These are phyloP conservation scores for Drosophila repletoides DNA, from an alignment of 1,140 invertebrate genomes.

Conservation along the genomic window DNA sequence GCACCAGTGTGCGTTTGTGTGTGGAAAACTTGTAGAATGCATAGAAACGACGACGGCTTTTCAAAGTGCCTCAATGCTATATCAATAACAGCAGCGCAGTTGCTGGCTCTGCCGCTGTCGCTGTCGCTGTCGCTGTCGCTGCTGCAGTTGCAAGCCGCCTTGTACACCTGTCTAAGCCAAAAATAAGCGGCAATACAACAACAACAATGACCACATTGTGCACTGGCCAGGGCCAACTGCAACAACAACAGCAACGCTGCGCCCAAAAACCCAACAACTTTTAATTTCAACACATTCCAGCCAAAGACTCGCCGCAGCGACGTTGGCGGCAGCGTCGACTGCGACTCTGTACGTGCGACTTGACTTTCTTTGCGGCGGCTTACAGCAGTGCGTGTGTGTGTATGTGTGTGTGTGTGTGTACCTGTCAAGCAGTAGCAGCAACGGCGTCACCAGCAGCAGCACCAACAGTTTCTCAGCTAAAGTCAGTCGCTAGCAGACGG, in stretches of 20 bases:
- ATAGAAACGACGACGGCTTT: slow-evolving; percentile 62
- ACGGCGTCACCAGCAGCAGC: not conserved
- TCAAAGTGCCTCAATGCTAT: slow-evolving; percentile 78
- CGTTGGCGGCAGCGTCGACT: slow-evolving; percentile 4
- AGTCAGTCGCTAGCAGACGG: slow-evolving; percentile 66
- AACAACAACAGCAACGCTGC: slow-evolving; percentile 44
- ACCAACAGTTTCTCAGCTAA: slow-evolving; percentile 17
- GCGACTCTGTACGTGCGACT: slow-evolving; percentile 48
- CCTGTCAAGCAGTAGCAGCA: slow-evolving; percentile 26
- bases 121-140: slow-evolving; percentile 29
- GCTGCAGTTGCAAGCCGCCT: slow-evolving; percentile 33
- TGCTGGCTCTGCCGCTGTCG: slow-evolving; percentile 29
- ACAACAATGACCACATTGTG: slow-evolving; percentile 30
- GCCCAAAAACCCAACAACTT: slow-evolving; percentile 78
- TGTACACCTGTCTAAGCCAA: slow-evolving; percentile 68
- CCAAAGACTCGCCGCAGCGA: slow-evolving; percentile 40
- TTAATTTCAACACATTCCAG: slow-evolving; percentile 79
- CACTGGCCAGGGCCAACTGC: slow-evolving; percentile 55
- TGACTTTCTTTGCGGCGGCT: slow-evolving; percentile 70
- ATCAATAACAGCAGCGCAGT: slow-evolving; percentile 59
- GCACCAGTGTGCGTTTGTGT: slow-evolving; percentile 22
- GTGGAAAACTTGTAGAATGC: slow-evolving; percentile 77
- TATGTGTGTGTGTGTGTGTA: slow-evolving; percentile 17
- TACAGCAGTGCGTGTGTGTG: slow-evolving; percentile 8
- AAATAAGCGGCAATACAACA: slow-evolving; percentile 31